These are phyloP conservation scores for Cyprinodon brontotheroides DNA, from an alignment of 2,113 vertebrate genomes.

Conservation along the genomic window DNA sequence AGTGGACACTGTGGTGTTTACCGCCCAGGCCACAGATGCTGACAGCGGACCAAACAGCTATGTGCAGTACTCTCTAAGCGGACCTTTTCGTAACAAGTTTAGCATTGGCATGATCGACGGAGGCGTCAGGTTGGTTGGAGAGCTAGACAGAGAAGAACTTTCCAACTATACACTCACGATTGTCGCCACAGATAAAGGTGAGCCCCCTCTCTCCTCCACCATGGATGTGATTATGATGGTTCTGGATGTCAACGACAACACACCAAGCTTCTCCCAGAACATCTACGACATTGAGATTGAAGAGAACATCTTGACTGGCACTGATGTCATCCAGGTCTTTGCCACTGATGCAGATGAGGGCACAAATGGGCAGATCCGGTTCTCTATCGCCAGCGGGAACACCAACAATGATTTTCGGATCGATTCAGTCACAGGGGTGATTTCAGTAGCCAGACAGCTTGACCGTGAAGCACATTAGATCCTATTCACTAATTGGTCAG, in stretches of 20 bases:
- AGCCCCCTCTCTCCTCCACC: constrained; percentile 86
- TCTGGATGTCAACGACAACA: constrained; percentile 94
- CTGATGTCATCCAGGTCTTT: constrained; percentile 87
- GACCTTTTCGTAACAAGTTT: constrained; percentile 83
- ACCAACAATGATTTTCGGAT: constrained; percentile 86
- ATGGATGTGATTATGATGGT: constrained; percentile 88
- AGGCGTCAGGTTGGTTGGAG: constrained; percentile 85
- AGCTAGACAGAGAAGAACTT: constrained; percentile 90
- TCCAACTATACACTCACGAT: constrained; percentile 91
- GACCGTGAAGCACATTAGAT: constrained; percentile 85
- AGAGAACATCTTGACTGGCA: constrained; percentile 88
- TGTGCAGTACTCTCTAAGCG: constrained; percentile 89
- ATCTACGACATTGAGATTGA: constrained; percentile 88
- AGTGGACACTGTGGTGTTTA: constrained; percentile 89
- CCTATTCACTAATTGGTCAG: too few species aligned
- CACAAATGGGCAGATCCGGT: constrained; percentile 92
- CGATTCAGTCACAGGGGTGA: constrained; percentile 89
- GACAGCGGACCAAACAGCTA: constrained; percentile 98
- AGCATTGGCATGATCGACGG: constrained; percentile 89
- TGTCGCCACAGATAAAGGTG: constrained; percentile 93
- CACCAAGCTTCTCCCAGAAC: constrained; percentile 87
- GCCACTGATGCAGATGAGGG: constrained; percentile 90
- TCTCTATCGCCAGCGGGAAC: constrained; percentile 83
- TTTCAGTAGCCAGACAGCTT: constrained; percentile 89
- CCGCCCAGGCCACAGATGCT: constrained; percentile 84